Evolutionary conservation across 2,888 invertebrate genomes (phyloP).

Genomic region (Drosophila suboccidentalis): DNA sequence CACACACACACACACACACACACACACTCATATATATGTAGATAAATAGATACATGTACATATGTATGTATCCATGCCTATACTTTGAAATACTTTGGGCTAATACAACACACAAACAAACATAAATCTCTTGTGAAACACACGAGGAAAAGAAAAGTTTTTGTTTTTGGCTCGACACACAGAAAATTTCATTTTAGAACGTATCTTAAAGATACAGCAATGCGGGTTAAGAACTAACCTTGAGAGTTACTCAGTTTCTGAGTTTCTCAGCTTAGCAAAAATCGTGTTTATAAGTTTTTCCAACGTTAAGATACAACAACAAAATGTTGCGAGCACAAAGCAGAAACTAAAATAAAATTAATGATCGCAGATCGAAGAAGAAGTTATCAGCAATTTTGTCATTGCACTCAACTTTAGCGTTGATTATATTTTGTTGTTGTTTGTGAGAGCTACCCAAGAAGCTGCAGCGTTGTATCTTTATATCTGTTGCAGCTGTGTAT

Average conservation of each 20-base stretch:
- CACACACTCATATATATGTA: background rate
- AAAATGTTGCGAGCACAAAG: conserved; percentile 34
- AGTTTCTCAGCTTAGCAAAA: conserved; percentile 34
- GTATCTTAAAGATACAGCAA: conserved; percentile 29
- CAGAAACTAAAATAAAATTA: conserved; percentile 60
- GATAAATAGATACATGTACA: conserved; percentile 16
- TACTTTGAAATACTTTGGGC: conserved; percentile 54
- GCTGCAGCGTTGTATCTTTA: conserved; percentile 18
- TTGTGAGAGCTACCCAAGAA: conserved; percentile 17
- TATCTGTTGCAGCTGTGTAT: background rate
- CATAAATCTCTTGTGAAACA: conserved; percentile 63
- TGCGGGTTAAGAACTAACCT: conserved; percentile 42
- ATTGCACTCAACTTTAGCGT: conserved; percentile 73
- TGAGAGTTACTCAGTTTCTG: conserved; percentile 28
- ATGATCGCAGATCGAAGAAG: conserved; percentile 60
- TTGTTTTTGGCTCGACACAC: conserved; percentile 23
- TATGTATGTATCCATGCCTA: conserved; percentile 27
- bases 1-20: conserved; percentile 14
- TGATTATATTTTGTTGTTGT: conserved; percentile 56
- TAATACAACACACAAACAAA: conserved; percentile 58
- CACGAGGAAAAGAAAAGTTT: conserved; percentile 50
- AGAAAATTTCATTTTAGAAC: conserved; percentile 19
- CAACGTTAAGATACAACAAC: background rate
- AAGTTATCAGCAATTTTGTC: conserved; percentile 79
- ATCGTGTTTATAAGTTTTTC: conserved; percentile 26